Percentiles rank a stretch among this genome's conserved stretches.
phyloP scores from a whole-genome alignment of 2,113 vertebrate genomes.

The Meleagris gallopavo region DNA sequence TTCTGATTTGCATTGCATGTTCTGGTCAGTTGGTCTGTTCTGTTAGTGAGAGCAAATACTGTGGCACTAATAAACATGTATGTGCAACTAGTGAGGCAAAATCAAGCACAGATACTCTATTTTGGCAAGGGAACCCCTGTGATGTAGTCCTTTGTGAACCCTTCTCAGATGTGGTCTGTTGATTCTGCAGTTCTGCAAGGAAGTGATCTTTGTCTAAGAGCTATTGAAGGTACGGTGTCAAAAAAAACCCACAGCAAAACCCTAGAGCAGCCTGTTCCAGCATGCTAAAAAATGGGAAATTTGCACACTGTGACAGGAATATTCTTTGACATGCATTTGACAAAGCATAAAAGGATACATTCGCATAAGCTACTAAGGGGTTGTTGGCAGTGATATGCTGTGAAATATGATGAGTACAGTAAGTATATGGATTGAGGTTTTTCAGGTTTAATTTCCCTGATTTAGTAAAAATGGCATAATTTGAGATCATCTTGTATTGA shows the following conservation, averaged over 20 bases:
- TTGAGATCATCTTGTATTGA: background rate
- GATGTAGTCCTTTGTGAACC: background rate
- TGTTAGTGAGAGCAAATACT: background rate
- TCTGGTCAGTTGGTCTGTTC: background rate
- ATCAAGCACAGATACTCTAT: background rate
- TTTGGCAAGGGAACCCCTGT: background rate
- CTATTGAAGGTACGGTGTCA: background rate
- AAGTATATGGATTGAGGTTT: background rate
- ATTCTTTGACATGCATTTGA: background rate
- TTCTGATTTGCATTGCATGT: background rate
- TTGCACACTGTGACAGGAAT: accelerated
- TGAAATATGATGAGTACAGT: background rate
- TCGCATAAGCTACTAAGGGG: background rate
- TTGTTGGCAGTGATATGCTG: background rate
- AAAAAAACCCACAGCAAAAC: background rate
- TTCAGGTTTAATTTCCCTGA: background rate
- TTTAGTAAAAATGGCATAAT: background rate
- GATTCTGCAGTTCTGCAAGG: background rate
- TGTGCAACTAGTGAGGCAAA: background rate
- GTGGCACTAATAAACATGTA: background rate
- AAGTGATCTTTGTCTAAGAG: background rate
- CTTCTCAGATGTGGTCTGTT: background rate
- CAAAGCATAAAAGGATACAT: background rate
- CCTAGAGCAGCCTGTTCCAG: background rate
- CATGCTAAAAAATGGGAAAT: background rate